Percentiles rank a stretch among this genome's conserved stretches.
These are phyloP conservation scores for Scelioninae gen. 1 DNA, from an alignment of 2,888 invertebrate species.

Conservation along the genomic window DNA sequence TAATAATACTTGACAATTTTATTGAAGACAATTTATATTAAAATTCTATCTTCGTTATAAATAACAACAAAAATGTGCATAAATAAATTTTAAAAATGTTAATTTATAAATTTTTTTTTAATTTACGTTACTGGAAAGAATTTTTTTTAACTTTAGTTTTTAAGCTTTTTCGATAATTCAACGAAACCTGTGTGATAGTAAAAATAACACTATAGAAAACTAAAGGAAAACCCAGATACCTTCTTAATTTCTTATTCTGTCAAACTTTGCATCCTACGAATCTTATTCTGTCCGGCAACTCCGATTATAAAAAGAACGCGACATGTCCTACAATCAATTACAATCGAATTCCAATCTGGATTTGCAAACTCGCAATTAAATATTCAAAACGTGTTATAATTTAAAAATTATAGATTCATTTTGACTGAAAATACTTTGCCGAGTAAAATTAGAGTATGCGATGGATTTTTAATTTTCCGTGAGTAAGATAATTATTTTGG, in stretches of 20 bases:
- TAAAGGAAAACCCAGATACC: slow-evolving; percentile 26
- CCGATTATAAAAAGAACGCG: slow-evolving; percentile 48
- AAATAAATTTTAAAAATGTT: too few relatives aligned
- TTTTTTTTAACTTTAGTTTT: too few relatives aligned
- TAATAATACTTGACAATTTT: too few relatives aligned
- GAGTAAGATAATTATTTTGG: slow-evolving; percentile 20
- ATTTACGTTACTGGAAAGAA: too few relatives aligned
- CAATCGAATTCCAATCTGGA: slow-evolving; percentile 29
- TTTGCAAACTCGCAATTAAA: slow-evolving; percentile 34
- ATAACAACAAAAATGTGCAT: too few relatives aligned
- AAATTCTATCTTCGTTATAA: too few relatives aligned
- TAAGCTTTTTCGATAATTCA: too few relatives aligned
- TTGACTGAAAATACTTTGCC: slow-evolving; percentile 33
- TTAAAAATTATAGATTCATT: slow-evolving; percentile 54
- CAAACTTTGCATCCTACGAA: slow-evolving; percentile 12
- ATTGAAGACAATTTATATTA: too few relatives aligned
- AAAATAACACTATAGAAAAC: slow-evolving; percentile 17
- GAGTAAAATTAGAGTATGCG: slow-evolving; percentile 39
- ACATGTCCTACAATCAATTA: slow-evolving; percentile 50
- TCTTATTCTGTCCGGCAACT: slow-evolving; percentile 37
- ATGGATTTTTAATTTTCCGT: slow-evolving; percentile 2
- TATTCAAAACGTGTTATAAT: slow-evolving; percentile 26
- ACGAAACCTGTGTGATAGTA: background rate
- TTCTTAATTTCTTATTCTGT: slow-evolving; percentile 8
- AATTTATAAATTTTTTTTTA: too few relatives aligned